Conservation (phyloP, 2,113 vertebrate genomes). For the Ranitomeya variabilis region DNA sequence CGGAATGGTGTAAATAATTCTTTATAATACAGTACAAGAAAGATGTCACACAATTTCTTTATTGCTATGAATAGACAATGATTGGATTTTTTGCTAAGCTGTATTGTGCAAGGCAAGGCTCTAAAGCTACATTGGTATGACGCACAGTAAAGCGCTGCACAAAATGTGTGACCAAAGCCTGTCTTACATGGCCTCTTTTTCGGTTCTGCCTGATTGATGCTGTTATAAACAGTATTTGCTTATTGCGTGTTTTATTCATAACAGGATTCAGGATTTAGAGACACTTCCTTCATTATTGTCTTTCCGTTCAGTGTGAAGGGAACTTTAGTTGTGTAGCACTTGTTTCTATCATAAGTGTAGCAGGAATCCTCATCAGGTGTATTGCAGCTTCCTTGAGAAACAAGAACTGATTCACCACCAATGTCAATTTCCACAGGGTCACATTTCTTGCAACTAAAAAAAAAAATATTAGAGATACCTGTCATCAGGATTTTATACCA, state of each 20-base stretch:
- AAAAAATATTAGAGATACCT: not conserved
- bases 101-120: not conserved
- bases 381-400: conserved; percentile 63
- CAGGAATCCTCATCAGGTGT: conserved; percentile 62
- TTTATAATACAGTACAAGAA: too few relatives aligned
- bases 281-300: conserved; percentile 25
- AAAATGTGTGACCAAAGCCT: not conserved
- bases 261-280: conserved; percentile 70
- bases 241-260: conserved; percentile 63
- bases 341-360: conserved; percentile 73
- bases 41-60: not conserved
- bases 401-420: conserved; percentile 59
- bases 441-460: conserved; percentile 73
- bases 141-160: not conserved
- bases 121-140: not conserved
- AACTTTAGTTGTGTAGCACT: conserved; percentile 70
- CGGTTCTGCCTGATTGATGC: not conserved
- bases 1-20: too few relatives aligned
- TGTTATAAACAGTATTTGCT: not conserved
- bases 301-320: conserved; percentile 48
- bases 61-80: not conserved
- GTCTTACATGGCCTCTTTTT: not conserved
- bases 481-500: too few relatives aligned
- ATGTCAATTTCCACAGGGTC: conserved; percentile 60
- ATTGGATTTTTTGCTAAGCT: not conserved